Conservation (phyloP, 2,113 vertebrate species). For the Engystomops pustulosus region DNA sequence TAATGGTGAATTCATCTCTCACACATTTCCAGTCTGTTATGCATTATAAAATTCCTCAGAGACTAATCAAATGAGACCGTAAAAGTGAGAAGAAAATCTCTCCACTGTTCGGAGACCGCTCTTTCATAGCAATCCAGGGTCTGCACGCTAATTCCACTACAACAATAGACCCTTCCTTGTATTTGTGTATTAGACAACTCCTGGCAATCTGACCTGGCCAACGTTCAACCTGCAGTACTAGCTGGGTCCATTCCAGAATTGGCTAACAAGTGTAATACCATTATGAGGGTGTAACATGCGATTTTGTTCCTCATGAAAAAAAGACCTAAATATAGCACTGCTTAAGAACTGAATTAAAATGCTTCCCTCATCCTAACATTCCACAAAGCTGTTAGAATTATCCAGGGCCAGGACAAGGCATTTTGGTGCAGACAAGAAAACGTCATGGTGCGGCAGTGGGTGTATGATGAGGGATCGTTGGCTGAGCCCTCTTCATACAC, state of each 20-base stretch:
- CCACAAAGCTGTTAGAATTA: neutral
- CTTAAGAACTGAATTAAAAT: neutral
- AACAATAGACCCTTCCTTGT: neutral
- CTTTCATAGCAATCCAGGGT: constrained; percentile 27
- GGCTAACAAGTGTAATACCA: neutral
- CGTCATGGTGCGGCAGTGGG: too few species aligned
- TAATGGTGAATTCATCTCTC: neutral
- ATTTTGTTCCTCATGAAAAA: constrained; percentile 10
- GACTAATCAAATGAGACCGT: constrained; percentile 24
- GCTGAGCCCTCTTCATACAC: too few species aligned
- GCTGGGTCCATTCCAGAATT: neutral
- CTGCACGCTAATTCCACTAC: neutral
- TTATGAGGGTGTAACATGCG: neutral
- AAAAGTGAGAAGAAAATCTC: constrained; percentile 41
- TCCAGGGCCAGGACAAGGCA: too few species aligned
- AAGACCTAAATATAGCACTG: neutral
- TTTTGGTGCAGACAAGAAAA: too few species aligned
- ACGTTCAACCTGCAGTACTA: neutral
- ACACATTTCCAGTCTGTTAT: constrained; percentile 37
- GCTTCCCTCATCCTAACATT: neutral
- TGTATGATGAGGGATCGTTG: too few species aligned
- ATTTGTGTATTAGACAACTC: neutral
- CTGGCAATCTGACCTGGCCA: neutral
- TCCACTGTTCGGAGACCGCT: neutral
- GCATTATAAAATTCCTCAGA: constrained; percentile 13